Base-by-base conservation (phyloP, 2,888 invertebrate genomes). In the Leptothorax acervorum region DNA sequence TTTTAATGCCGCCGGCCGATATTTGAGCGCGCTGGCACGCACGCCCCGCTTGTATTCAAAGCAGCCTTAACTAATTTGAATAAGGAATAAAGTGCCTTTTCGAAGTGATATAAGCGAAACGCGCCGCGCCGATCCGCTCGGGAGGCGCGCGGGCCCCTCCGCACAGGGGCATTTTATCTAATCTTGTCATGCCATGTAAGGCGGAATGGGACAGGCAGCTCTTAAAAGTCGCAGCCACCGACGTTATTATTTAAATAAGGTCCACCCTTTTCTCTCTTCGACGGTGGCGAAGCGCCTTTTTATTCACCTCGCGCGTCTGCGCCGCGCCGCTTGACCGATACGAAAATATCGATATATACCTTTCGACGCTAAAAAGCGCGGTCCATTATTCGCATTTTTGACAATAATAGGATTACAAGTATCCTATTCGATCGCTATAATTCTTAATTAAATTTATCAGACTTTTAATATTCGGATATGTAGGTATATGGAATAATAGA, bases 41-140 rank as follows among this genome's bases (percentile, higher is more conserved):
- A 81, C 71, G 91, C 86, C 88, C 81, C 86, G 90, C 88, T 92
- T 92, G 92, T 92, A 93, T 93, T 93, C 93, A 93, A 94, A 93
- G 87, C 90, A 92, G 93, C 90, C 68, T 90, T 89, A 90, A 92
- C 92, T 92, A 92, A 93, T 94, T 94, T 93, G 93, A 94, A 94
- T 93, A 93, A 93, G 92, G 92, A 93, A 93, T 92, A 93, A 93
- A 92, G 92, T 91, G 91, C 90, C 91, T 92, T 91, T 93, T 91
- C 91, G 90, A 89, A 89, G 90, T 89, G 92, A 92, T 92, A 89
- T 91, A 91, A 90, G 89, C 91, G 89, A 89, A 89, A 81, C 88
- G 86, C 86, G 85, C 88, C 87, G 85, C 86, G 85, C 88, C 87
- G 85, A 82, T 84, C 84, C 83, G 66, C 82, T 73, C 82, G 31